These are phyloP conservation scores for Schmidtea mediterranea DNA, from an alignment of 1,140 invertebrate genomes.

Conservation along the genomic window DNA sequence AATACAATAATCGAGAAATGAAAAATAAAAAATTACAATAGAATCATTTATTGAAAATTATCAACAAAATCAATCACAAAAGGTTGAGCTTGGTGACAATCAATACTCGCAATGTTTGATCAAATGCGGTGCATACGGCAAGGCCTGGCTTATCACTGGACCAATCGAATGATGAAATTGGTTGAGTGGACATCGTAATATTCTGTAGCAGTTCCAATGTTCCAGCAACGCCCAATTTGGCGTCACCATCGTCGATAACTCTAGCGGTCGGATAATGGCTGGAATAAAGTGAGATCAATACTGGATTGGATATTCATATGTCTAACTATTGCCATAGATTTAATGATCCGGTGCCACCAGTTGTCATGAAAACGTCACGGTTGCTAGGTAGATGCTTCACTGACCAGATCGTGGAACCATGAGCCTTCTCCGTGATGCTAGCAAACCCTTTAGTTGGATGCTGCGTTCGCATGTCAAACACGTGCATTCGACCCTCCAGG, in stretches of 20 bases:
- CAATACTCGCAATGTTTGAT: slow-evolving; percentile 59
- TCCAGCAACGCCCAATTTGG: slow-evolving; percentile 45
- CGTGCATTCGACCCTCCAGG: slow-evolving; percentile 65
- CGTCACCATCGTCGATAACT: slow-evolving; percentile 38
- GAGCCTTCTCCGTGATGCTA: slow-evolving; percentile 42
- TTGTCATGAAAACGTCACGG: slow-evolving; percentile 65
- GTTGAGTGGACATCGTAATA: slow-evolving; percentile 50
- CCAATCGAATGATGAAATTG: slow-evolving; percentile 65
- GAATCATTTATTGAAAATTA: not conserved
- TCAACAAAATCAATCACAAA: not conserved
- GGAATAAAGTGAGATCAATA: slow-evolving; percentile 12
- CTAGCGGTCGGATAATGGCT: slow-evolving; percentile 56
- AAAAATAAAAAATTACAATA: too few relatives aligned
- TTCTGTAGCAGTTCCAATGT: slow-evolving; percentile 47
- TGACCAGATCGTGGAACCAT: slow-evolving; percentile 58
- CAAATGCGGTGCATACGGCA: slow-evolving; percentile 59
- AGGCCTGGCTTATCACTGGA: slow-evolving; percentile 60
- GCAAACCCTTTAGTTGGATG: slow-evolving; percentile 62
- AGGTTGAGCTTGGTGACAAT: slow-evolving; percentile 53
- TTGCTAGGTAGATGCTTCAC: slow-evolving; percentile 67
- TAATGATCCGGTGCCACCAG: slow-evolving; percentile 55
- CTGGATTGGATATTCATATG: not conserved
- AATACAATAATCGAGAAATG: too few relatives aligned
- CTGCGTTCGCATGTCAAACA: slow-evolving; percentile 60
- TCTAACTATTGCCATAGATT: slow-evolving; percentile 57